Conservation (phyloP, 2,797 vertebrate genomes). For the Megalops cyprinoides region DNA sequence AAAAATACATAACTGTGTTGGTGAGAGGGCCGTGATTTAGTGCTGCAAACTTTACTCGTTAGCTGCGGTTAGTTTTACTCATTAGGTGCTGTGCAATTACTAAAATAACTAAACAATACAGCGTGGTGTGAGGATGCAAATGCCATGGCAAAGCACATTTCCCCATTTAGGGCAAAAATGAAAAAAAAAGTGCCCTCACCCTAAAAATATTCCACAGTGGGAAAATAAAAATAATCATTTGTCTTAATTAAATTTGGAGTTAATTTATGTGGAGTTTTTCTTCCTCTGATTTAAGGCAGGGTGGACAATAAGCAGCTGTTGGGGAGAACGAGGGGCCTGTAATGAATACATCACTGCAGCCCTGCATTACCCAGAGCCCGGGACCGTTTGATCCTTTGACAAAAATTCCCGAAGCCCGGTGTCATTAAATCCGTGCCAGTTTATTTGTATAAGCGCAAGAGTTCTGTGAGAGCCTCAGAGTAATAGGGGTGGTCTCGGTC, state of each 20-base stretch:
- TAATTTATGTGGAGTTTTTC: constrained; percentile 54
- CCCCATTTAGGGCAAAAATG: constrained; percentile 27
- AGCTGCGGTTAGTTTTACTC: constrained; percentile 45
- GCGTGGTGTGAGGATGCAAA: constrained; percentile 53
- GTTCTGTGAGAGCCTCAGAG: constrained; percentile 52
- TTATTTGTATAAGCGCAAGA: constrained; percentile 70
- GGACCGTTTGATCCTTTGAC: constrained; percentile 58
- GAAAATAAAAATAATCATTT: constrained; percentile 63
- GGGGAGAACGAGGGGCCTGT: constrained; percentile 37
- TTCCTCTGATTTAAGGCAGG: constrained; percentile 52
- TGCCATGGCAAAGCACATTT: not conserved
- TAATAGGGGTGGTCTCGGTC: constrained; percentile 63
- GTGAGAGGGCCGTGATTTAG: constrained; percentile 40
- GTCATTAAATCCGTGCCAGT: constrained; percentile 67
- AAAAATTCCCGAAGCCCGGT: constrained; percentile 58
- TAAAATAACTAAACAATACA: constrained; percentile 67
- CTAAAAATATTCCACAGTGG: constrained; percentile 52
- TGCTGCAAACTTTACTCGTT: constrained; percentile 58
- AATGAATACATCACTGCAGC: constrained; percentile 44
- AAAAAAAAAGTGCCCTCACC: constrained; percentile 54
- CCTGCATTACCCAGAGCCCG: constrained; percentile 11
- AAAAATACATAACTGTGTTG: constrained; percentile 22
- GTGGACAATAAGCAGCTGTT: constrained; percentile 66
- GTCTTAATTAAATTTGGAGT: constrained; percentile 64
- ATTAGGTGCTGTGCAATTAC: constrained; percentile 63